Evolutionary conservation across 1,140 invertebrate species (phyloP).

Genomic region (Bombus cullumanus): DNA sequence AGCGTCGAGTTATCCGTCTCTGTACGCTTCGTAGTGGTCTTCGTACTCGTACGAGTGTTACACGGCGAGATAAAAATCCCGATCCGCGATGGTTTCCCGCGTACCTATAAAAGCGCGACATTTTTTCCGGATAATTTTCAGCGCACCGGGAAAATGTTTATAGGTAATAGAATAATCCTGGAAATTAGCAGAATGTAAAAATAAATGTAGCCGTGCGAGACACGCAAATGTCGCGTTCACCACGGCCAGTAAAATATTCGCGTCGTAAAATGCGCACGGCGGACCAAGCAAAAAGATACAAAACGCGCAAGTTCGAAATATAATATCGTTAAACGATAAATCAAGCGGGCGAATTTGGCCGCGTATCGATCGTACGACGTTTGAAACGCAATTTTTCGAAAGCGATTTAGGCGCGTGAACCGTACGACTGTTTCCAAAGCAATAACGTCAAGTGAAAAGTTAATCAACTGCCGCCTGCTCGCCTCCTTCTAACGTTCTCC

Average conservation of each 20-base stretch:
- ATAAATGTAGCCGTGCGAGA: background rate
- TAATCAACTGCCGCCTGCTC: conserved; percentile 26
- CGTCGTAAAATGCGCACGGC: background rate
- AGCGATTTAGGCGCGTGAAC: conserved; percentile 8
- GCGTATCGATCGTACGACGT: conserved; percentile 5
- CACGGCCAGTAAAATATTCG: background rate
- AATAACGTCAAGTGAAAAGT: conserved; percentile 45
- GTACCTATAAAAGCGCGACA: background rate
- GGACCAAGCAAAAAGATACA: background rate
- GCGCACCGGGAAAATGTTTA: background rate
- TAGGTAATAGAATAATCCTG: conserved; percentile 1
- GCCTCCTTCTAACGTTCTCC: background rate
- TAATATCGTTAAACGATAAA: conserved; percentile 24
- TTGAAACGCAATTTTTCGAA: conserved; percentile 28
- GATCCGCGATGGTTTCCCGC: background rate
- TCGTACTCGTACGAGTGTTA: background rate
- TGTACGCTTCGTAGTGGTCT: background rate
- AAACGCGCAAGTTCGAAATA: background rate
- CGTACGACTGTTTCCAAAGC: background rate
- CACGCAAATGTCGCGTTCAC: background rate
- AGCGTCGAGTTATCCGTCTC: too few species aligned
- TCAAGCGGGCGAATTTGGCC: background rate
- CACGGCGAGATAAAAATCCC: background rate
- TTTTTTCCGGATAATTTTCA: background rate
- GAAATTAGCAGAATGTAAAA: conserved; percentile 6